Evolutionary conservation across 2,113 vertebrate genomes (phyloP).

Genomic region (Cyrtonyx montezumae): DNA sequence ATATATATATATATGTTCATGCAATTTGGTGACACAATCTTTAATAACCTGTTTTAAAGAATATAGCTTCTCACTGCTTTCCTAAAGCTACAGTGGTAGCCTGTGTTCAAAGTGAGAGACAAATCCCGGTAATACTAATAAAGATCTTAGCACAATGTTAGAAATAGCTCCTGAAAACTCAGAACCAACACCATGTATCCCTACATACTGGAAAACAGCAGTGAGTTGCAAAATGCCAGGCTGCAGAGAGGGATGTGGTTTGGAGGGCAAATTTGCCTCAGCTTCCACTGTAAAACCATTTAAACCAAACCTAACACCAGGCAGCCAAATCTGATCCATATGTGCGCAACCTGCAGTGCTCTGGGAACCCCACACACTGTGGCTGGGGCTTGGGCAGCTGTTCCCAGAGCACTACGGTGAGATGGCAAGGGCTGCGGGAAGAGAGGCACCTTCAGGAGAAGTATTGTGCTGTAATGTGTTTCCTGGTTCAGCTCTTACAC

Average conservation of each 20-base stretch:
- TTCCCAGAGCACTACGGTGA: rapidly evolving
- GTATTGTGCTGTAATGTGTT: not conserved
- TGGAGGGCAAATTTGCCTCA: not conserved
- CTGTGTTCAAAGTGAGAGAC: not conserved
- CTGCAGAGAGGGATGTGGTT: constrained; percentile 5
- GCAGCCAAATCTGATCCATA: not conserved
- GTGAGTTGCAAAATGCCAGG: not conserved
- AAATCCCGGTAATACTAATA: not conserved
- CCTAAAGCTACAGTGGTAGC: not conserved
- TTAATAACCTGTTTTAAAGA: constrained; percentile 7
- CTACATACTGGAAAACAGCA: not conserved
- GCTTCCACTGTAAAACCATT: not conserved
- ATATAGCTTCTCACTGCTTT: not conserved
- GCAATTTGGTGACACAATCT: not conserved
- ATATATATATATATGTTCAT: not conserved
- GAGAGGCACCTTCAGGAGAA: not conserved
- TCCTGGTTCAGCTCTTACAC: not conserved
- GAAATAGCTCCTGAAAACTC: not conserved
- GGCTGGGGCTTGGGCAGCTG: not conserved
- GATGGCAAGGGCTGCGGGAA: not conserved
- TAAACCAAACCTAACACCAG: not conserved
- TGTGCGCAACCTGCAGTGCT: not conserved
- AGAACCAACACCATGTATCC: not conserved
- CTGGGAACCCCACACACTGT: not conserved
- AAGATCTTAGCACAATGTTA: not conserved